Conservation (phyloP, 2,113 vertebrate species). For the Pelobates fuscus region DNA sequence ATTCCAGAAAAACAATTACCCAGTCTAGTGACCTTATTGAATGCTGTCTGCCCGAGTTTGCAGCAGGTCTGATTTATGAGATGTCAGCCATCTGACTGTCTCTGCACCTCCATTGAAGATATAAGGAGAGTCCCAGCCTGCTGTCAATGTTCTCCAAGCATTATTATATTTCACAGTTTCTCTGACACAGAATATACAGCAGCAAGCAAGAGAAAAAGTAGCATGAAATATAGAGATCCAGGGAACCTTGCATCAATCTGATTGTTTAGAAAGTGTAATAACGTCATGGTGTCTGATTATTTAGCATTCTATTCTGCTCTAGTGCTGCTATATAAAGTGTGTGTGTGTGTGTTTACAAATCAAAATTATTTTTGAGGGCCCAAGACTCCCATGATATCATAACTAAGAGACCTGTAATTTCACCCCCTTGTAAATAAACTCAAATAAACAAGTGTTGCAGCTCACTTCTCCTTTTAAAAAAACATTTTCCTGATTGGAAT, state of each 20-base stretch:
- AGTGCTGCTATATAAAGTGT: neutral
- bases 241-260: conserved; percentile 25
- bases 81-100: conserved; percentile 33
- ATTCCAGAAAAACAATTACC: conserved; percentile 43
- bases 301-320: conserved; percentile 20
- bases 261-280: conserved; percentile 38
- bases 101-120: conserved; percentile 21
- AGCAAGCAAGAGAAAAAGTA: conserved; percentile 16
- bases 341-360: too few relatives aligned
- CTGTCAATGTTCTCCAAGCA: conserved; percentile 32
- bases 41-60: conserved; percentile 38
- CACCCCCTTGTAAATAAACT: too few relatives aligned
- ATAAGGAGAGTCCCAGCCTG: conserved; percentile 29
- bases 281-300: conserved; percentile 18
- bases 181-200: conserved; percentile 23
- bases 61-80: conserved; percentile 41
- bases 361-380: too few relatives aligned
- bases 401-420: too few relatives aligned
- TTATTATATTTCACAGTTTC: conserved; percentile 43
- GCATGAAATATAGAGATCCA: conserved; percentile 25
- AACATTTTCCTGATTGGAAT: too few relatives aligned
- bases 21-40: conserved; percentile 49
- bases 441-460: too few relatives aligned
- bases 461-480: too few relatives aligned
- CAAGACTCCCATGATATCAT: too few relatives aligned